Evolutionary conservation across 2,113 vertebrate species (phyloP), one percentile per base, ranked within the genome.

Genomic region (Procapra przewalskii): DNA sequence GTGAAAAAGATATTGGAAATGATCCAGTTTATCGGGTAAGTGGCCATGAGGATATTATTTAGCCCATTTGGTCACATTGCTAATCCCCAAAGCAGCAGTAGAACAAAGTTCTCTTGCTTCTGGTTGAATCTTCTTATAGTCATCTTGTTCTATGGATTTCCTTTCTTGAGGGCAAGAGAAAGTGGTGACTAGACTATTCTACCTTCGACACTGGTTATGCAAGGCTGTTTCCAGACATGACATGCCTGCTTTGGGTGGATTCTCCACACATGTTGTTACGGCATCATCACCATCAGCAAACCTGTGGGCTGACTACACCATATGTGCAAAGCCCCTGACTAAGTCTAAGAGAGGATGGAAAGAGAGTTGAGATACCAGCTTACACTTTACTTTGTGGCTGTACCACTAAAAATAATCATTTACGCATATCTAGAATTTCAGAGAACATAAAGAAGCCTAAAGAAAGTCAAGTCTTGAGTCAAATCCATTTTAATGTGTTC

Each of bases 371-470:
- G 29, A 82, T 5, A 16, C 36, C 27, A n/a, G 1, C 13, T 40
- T 27, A 29, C 1, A 15, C 14, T 67, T 52, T 17, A 57, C 9
- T 79, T 86, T 57, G 45, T 86, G 23, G 25, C 88, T 83, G 14
- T 85, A 25, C 43, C 54, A 62, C 31, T 23, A 57, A 23, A 81
- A 75, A 45, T 40, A 81, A 84, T 83, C 43, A 50, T 36, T 92
- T 90, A 14, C 27, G 7, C 23, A 91, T 96, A 40, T 25, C n/a
- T 60, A 98, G 93, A 98, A 97, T 98, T 98, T 97, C 96, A 96
- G 90, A 91, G 98, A 97, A 95, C 94, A 93, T 97, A 98, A 98
- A 98, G 97, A 97, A 97, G 98, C 97, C 98, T 3, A 25, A 98
- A 98, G 92, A 98, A 98, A 98, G 98, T 98, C 98, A 98, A 94